phyloP scores from a whole-genome alignment of 30 jellyfish, hydroid and myxozoan species.

The Aurelia aurita region DNA sequence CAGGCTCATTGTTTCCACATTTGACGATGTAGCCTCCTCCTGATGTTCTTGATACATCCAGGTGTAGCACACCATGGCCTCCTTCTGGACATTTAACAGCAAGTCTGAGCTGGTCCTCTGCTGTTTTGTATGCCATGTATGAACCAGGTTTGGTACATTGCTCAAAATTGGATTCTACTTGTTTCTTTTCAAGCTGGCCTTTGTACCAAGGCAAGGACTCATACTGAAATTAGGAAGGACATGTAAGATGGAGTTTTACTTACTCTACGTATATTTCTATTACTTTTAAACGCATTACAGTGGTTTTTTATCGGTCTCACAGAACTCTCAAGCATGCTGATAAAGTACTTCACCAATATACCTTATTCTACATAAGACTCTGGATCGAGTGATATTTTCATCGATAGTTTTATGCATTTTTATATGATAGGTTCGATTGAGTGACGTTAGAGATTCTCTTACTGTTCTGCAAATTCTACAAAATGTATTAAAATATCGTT shows the following conservation, averaged over 20 bases:
- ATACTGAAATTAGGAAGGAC: constrained; percentile 8
- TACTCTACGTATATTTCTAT: too few species aligned
- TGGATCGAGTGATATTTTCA: too few species aligned
- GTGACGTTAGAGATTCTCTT: too few species aligned
- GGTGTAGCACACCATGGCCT: constrained; percentile 64
- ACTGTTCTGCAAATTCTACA: too few species aligned
- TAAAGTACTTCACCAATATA: too few species aligned
- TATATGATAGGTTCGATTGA: too few species aligned
- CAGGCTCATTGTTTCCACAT: constrained; percentile 71
- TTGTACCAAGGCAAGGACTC: constrained; percentile 78
- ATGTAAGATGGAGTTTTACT: background rate
- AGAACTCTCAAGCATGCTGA: too few species aligned
- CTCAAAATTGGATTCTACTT: constrained; percentile 44
- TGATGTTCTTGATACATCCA: constrained; percentile 49
- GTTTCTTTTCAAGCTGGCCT: constrained; percentile 60
- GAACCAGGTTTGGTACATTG: constrained; percentile 64
- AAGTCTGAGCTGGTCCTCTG: constrained; percentile 33
- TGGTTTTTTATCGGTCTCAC: too few species aligned
- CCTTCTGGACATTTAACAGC: constrained; percentile 81
- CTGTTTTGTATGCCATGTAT: constrained; percentile 65
- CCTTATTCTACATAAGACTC: too few species aligned
- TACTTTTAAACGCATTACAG: too few species aligned
- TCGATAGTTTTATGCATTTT: too few species aligned
- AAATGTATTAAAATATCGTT: too few species aligned
- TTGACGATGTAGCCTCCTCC: constrained; percentile 69